phyloP scores from a whole-genome alignment of 2,797 vertebrate species.

The Silurus aristotelis region DNA sequence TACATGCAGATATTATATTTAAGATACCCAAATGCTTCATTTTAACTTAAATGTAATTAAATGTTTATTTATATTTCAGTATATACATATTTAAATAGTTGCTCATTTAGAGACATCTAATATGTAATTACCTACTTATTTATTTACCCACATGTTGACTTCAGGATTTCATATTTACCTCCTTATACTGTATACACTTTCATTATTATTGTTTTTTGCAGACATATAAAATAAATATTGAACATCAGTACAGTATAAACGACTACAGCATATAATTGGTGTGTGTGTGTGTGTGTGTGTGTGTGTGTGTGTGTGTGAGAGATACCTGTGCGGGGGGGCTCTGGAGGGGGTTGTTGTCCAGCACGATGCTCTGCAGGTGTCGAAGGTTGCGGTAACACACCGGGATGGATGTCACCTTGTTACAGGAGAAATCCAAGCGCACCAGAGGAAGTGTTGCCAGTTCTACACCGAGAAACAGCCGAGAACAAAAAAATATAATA shows the following conservation, averaged over 20 bases:
- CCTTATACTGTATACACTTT: not conserved
- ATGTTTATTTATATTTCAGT: too few species aligned
- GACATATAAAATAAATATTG: not conserved
- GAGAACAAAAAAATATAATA: too few species aligned
- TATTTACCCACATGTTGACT: not conserved
- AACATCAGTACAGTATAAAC: not conserved
- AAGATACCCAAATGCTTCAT: too few species aligned
- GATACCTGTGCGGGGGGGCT: slow-evolving; percentile 93
- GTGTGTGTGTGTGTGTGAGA: slow-evolving; percentile 13
- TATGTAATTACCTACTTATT: not conserved
- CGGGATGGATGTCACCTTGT: slow-evolving; percentile 91
- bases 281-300: not conserved
- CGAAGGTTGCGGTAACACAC: slow-evolving; percentile 88
- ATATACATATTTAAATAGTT: not conserved
- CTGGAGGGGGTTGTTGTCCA: slow-evolving; percentile 96
- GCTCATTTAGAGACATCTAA: not conserved
- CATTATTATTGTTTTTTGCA: not conserved
- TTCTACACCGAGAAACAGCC: slow-evolving; percentile 71
- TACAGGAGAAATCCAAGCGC: slow-evolving; percentile 94
- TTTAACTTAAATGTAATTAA: too few species aligned
- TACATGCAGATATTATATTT: too few species aligned
- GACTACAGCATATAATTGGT: not conserved
- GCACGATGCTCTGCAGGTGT: slow-evolving; percentile 88
- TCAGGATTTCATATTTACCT: too few species aligned
- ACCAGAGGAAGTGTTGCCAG: slow-evolving; percentile 91